Evolutionary conservation across 2,888 invertebrate species (phyloP), one percentile per base, ranked within the genome.

Genomic region (Marronus borbonicus): DNA sequence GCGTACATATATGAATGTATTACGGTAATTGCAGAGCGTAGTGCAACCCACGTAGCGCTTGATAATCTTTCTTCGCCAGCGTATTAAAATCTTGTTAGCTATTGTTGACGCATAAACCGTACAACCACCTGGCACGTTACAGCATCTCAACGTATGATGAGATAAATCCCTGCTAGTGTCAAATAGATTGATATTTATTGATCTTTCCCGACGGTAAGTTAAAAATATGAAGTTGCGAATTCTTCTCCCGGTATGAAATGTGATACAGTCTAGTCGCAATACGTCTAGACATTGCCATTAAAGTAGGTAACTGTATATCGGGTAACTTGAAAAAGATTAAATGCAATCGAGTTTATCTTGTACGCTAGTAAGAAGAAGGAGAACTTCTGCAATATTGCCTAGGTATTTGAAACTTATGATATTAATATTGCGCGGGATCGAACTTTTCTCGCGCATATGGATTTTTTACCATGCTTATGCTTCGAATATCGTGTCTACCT

Each of bases 301-400:
- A 28, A 62, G 66, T 66, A 24, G 24, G 24, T 24, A 66, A 66
- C 24, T 17, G 66, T 44, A 24, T 49, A 49, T 12, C 44, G 44
- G 44, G 66, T 66, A 49, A 49, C 44, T 49, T 24, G 66, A 44
- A 44, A 12, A 66, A 66, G 66, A 66, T 66, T 66, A 66, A 66
- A 66, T 49, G 24, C 66, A 20, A 49, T 44, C 17, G 12, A 49
- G 49, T 24, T 49, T 66, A 20, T 3, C 66, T 36, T 17, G 20
- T 44, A 44, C 44, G 2, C 44, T 36, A 8, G 44, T 8, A 44
- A 44, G 44, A 17, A 20, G 44, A 66, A 49, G 24, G 17, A 20
- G 24, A 66, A 66, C 66, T 66, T 66, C 20, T 12, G 66, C 10
- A 66, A 49, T 66, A 66, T 20, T 10, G 20, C 17, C 12, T 17